Base-by-base conservation (phyloP, 1,140 invertebrate species). In the Coptotermes formosanus region DNA sequence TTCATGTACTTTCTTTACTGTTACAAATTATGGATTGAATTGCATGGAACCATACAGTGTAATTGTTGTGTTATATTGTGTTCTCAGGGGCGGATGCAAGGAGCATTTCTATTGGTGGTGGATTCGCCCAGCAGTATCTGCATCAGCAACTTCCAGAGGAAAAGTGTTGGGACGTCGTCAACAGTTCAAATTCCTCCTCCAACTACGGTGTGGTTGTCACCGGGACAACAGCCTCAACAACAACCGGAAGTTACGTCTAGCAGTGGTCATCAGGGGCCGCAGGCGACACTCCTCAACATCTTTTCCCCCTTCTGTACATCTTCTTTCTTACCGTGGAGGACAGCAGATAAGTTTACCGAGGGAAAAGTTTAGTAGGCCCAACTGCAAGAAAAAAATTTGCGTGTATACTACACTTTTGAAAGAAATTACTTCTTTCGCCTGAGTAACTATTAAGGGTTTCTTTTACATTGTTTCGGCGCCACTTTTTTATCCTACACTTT, bases 21-120 rank as follows among this genome's bases (percentile, higher is more conserved):
- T 75, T 30, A 75, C 52, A 16, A 9, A 75, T 30, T 75, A n/a
- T 19, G n/a, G 30, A 30, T 75, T 30, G 64, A 30, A 75, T 25
- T 75, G 64, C 9, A 75, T 75, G n/a, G 64, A 75, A 30, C 9
- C 64, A 75, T 30, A 30, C 9, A 75, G 8, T n/a, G 64, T 75
- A 75, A 75, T 75, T 75, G 52, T 55, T 55, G 19, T 30, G 8
- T 30, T 75, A 25, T n/a, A 75, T 83, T 83, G 23, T 83, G 38
- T 83, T 16, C n/a, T 25, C 83, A 84, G 83, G 83, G 83, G 83
- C 83, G 83, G 83, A 84, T 84, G 83, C 83, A 84, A 84, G 83
- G 83, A 84, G 83, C 83, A 84, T 64, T 84, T 84, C 83, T 84
- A 84, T 59, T 84, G 83, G 83, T 84, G 83, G 83, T 55, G 43